Conservation (phyloP, 2,888 invertebrate genomes). For the Pollenia labialis region DNA sequence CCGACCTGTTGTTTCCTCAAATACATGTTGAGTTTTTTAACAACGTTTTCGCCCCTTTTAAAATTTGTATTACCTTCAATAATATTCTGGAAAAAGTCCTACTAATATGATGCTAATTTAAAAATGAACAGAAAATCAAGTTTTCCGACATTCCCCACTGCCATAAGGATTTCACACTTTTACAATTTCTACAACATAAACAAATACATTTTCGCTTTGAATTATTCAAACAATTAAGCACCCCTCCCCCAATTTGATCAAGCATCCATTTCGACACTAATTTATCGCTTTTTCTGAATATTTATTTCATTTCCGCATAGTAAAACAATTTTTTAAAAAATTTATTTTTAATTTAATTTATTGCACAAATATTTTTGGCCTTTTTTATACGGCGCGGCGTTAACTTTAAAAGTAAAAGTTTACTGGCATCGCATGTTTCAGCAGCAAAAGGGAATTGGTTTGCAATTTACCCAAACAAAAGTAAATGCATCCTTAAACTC, state of each 20-base stretch:
- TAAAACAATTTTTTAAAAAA: slow-evolving; percentile 4
- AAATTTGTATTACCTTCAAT: too few relatives aligned
- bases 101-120: too few relatives aligned
- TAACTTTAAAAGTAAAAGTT: slow-evolving; percentile 43
- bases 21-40: too few relatives aligned
- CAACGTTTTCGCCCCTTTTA: too few relatives aligned
- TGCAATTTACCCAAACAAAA: background rate
- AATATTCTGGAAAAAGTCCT: too few relatives aligned
- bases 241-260: background rate
- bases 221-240: background rate
- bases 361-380: background rate
- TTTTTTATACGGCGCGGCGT: background rate
- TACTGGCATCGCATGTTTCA: background rate
- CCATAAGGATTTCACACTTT: too few relatives aligned
- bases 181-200: too few relatives aligned
- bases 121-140: too few relatives aligned
- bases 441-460: background rate
- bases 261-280: background rate
- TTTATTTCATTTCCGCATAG: background rate
- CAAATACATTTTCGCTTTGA: background rate
- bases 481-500: background rate
- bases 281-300: background rate
- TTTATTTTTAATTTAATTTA: background rate
- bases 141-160: too few relatives aligned
- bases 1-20: background rate